Evolutionary conservation across 2,888 invertebrate species (phyloP).

Genomic region (Caenorhabditis japonica): DNA sequence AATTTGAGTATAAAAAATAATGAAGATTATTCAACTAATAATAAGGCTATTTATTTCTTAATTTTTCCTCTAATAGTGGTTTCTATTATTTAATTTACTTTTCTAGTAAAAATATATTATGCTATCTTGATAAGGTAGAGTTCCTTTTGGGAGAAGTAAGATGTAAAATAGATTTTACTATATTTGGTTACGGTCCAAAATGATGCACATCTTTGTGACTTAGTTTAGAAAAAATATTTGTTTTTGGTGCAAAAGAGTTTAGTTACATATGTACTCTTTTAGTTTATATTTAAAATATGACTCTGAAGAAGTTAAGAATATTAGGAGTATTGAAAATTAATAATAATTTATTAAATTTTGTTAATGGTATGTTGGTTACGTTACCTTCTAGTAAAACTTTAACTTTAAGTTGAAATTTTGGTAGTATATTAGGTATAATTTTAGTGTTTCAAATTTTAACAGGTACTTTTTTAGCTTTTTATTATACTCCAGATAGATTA

Average conservation of each 20-base stretch:
- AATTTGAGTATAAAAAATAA: slow-evolving; percentile 59
- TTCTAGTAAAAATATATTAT: slow-evolving; percentile 62
- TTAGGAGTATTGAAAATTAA: slow-evolving; percentile 60
- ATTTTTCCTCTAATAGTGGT: slow-evolving; percentile 51
- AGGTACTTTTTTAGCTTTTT: slow-evolving; percentile 77
- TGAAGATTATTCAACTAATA: slow-evolving; percentile 35
- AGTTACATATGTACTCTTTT: slow-evolving; percentile 65
- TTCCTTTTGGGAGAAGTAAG: slow-evolving; percentile 59
- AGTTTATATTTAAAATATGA: slow-evolving; percentile 67
- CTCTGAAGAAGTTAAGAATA: slow-evolving; percentile 67
- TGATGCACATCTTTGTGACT: slow-evolving; percentile 61
- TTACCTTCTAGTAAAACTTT: slow-evolving; percentile 64
- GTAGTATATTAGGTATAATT: slow-evolving; percentile 77
- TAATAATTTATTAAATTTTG: slow-evolving; percentile 64
- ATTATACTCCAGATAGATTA: slow-evolving; percentile 74
- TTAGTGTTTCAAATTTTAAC: slow-evolving; percentile 76
- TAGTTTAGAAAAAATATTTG: slow-evolving; percentile 65
- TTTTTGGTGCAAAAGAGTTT: slow-evolving; percentile 63
- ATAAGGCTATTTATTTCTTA: slow-evolving; percentile 54
- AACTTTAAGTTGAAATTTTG: slow-evolving; percentile 77
- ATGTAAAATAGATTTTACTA: slow-evolving; percentile 64
- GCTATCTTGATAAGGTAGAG: slow-evolving; percentile 66
- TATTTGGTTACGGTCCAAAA: slow-evolving; percentile 64
- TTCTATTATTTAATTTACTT: slow-evolving; percentile 58
- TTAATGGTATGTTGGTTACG: slow-evolving; percentile 59